Conservation (phyloP, 2,888 invertebrate species). For the Drosophila anceps region DNA sequence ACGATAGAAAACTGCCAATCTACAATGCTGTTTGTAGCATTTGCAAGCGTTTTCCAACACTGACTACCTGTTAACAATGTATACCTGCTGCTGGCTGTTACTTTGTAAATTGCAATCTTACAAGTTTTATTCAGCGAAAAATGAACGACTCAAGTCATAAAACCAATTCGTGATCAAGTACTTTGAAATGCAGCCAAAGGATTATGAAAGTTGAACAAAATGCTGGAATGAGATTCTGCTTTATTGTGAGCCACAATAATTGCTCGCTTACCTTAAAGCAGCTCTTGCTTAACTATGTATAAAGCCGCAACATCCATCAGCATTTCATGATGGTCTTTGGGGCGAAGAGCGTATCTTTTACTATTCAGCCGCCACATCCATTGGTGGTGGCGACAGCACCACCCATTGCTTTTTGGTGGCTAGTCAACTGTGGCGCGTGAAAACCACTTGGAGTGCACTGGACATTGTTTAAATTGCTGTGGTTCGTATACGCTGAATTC, state of each 20-base stretch:
- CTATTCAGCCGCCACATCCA: constrained; percentile 43
- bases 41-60: neutral
- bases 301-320: constrained; percentile 68
- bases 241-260: constrained; percentile 15
- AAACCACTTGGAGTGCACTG: constrained; percentile 75
- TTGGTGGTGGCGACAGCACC: constrained; percentile 12
- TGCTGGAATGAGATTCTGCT: neutral
- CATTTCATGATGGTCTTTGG: constrained; percentile 66
- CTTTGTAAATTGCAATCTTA: constrained; percentile 35
- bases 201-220: constrained; percentile 32
- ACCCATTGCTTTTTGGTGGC: constrained; percentile 35
- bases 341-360: constrained; percentile 50
- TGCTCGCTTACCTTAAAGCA: constrained; percentile 36
- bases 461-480: constrained; percentile 79
- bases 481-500: constrained; percentile 74
- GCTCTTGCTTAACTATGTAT: constrained; percentile 51
- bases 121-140: constrained; percentile 20
- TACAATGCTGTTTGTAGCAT: neutral
- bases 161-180: constrained; percentile 41
- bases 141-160: constrained; percentile 27
- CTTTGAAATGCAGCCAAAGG: constrained; percentile 31
- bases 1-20: too few species aligned
- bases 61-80: neutral
- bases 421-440: constrained; percentile 62
- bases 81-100: constrained; percentile 6